Base-by-base conservation (phyloP, 2,113 vertebrate species). In the Syngnathus typhle region DNA sequence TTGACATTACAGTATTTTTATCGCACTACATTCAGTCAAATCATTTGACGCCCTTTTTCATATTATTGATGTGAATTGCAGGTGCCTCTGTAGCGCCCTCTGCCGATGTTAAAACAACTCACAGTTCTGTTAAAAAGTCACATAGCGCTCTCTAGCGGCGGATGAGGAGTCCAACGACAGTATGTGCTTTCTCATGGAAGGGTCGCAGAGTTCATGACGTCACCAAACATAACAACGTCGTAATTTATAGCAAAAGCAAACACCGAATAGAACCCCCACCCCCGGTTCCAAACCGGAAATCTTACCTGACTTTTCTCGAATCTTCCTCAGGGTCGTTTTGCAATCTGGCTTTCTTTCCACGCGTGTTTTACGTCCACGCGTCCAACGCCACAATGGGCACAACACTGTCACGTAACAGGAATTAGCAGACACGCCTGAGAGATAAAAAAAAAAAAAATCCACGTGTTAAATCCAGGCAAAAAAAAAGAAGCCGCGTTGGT, bases 21-120 rank as follows among this genome's bases (percentile, higher is more conserved):
- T 5, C 44, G 1, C 16, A 47, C 18, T 46, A 46, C 44, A 46
- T 13, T 43, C 41, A 46, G 44, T 46, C 43, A 15, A 13, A 15
- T 46, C 18, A 5, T 2, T 13, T 46, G 4, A 5, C 15, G 3
- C 16, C 44, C 6, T 47, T 47, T 47, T 6, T 15, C 44, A 47
- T 47, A 16, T 13, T 16, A 46, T 47, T 47, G 5, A 47, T 15
- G 6, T 47, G 44, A 47, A 47, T 47, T 47, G 44, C 15, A 16
- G 9, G 37, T 3, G 64, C 18, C 71, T 71, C 74, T 81, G 52
- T 74, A 60, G 64, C 80, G 82, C 82, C 78, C 78, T 75, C 82
- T 86, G 60, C n/a, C 65, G 1, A 3, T 68, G 65, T 51, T 23
- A 27, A 32, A 13, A 15, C 55, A 16, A 47, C 44, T 6, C 4